Evolutionary conservation across 2,797 vertebrate genomes (phyloP), one percentile per base, ranked within the genome.

Genomic region (Momotus momota): DNA sequence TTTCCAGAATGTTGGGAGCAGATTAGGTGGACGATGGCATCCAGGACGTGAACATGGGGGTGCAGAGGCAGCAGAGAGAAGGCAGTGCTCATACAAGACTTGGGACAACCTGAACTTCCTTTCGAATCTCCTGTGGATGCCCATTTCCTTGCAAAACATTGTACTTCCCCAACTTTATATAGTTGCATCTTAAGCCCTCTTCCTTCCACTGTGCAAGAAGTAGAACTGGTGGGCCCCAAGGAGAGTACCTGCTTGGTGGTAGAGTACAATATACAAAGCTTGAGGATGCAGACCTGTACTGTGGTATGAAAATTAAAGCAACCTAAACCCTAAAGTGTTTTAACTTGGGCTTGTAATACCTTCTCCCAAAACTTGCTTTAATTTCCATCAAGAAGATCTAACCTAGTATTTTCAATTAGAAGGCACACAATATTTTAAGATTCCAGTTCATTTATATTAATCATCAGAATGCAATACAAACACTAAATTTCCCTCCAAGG

Each of bases 1-100:
- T 92, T 80, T 88, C 71, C 81, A 86, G 74, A 85, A 85, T 7
- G 40, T 3, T 82, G 73, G 55, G 51, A 95, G 86, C 64, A 95
- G 49, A 52, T 81, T 12, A 93, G 78, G 92, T 77, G 60, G 95
- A 60, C 31, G 64, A 45, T 6, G 12, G 48, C 74, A 71, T 23
- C 33, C 77, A 55, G 61, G 66, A 75, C 48, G 22, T 0, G 3
- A 72, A 55, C 25, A 26, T 0, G 16, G 40, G 29, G 14, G 16
- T 48, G 20, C 14, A 26, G 57, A 71, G 45, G 41, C 25, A 67
- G 16, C 2, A 0, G n/a, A 81, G 57, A 22, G 41, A 92, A 78
- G 22, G 54, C 14, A 77, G 23, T 3, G 10, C 4, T 73, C 27
- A 5, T n/a, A 6, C 25, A 82, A 81, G 45, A 5, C n/a, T 55